Conservation (phyloP, 2,888 invertebrate genomes). For the Amphipoea lucens region DNA sequence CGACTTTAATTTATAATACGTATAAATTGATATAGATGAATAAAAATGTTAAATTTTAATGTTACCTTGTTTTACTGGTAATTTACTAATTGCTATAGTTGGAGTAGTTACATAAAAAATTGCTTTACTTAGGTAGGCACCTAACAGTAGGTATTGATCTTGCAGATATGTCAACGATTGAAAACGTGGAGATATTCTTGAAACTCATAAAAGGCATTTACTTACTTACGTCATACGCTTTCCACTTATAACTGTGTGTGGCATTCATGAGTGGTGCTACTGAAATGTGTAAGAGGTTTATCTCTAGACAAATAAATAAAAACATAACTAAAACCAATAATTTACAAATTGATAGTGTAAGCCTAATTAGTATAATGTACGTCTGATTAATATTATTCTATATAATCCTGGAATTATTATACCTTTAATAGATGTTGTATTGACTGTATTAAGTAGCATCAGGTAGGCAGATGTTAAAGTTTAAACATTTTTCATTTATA, state of each 20-base stretch:
- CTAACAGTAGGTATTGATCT: neutral
- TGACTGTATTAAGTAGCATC: too few species aligned
- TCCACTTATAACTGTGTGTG: neutral
- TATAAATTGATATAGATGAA: neutral
- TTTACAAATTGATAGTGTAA: neutral
- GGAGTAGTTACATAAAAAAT: too few species aligned
- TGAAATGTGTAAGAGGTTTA: neutral
- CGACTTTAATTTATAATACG: too few species aligned
- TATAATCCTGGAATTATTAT: too few species aligned
- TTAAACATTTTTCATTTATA: too few species aligned
- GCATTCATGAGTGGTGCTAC: neutral
- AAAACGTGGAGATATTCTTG: neutral
- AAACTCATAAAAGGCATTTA: neutral
- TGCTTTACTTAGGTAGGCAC: neutral
- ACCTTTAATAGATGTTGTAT: too few species aligned
- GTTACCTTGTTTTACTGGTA: neutral
- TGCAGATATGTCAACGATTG: neutral
- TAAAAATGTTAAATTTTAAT: neutral
- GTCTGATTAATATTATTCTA: too few species aligned
- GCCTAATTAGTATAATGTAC: too few species aligned
- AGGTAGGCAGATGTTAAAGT: too few species aligned
- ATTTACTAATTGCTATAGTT: neutral
- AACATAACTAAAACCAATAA: neutral
- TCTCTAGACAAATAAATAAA: neutral
- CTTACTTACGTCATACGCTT: slow-evolving; percentile 16